Percentiles rank a stretch among this genome's conserved stretches.
Conservation (phyloP, 2,797 vertebrate species). For the Crenichthys baileyi region DNA sequence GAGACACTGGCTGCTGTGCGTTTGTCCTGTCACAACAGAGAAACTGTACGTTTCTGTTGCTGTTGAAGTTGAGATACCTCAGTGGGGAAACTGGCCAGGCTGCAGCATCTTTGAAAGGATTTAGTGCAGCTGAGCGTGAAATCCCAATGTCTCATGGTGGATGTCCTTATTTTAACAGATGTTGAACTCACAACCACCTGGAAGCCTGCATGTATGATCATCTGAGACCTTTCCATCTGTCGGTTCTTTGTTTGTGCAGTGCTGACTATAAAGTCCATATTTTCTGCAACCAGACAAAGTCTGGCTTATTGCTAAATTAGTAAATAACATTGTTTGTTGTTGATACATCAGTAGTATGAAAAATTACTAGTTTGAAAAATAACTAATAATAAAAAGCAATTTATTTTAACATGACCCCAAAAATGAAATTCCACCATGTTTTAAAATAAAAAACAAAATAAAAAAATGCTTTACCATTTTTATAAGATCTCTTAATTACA, state of each 20-base stretch:
- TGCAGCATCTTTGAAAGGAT: constrained; percentile 71
- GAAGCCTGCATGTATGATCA: constrained; percentile 26
- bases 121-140: constrained; percentile 69
- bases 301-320: neutral
- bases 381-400: neutral
- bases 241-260: constrained; percentile 22
- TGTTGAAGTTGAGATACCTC: constrained; percentile 37
- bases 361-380: neutral
- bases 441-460: no score
- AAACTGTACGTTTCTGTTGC: constrained; percentile 21
- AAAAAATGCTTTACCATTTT: no score
- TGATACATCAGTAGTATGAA: neutral
- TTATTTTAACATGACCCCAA: neutral
- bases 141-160: constrained; percentile 59
- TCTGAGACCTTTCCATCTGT: constrained; percentile 41
- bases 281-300: neutral
- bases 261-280: constrained; percentile 7
- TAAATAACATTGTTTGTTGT: neutral
- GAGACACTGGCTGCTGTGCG: constrained; percentile 54
- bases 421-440: neutral
- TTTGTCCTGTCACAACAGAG: constrained; percentile 56
- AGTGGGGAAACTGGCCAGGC: constrained; percentile 36
- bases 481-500: neutral
- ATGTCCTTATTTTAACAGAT: constrained; percentile 65
- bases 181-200: constrained; percentile 57